Evolutionary conservation across 2,888 invertebrate species (phyloP).

Genomic region (Cryptophagus acutangulus): DNA sequence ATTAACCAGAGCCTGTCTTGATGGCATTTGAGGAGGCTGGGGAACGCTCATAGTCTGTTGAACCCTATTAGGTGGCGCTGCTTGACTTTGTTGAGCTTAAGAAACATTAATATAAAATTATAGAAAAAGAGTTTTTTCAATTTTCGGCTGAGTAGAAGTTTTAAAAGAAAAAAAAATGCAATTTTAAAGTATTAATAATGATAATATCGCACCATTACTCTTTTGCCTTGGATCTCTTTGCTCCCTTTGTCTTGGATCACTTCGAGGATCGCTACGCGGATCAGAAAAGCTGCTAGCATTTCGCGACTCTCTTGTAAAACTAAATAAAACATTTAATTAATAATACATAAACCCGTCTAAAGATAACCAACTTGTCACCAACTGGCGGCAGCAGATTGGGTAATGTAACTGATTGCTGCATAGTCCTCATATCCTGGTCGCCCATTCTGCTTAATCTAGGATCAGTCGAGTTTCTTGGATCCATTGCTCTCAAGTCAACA

Average conservation of each 20-base stretch:
- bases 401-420: constrained; percentile 40
- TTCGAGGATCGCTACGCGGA: constrained; percentile 53
- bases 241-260: constrained; percentile 57
- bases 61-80: constrained; percentile 25
- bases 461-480: constrained; percentile 48
- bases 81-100: no score
- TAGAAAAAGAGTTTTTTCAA: no score
- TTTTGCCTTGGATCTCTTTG: constrained; percentile 63
- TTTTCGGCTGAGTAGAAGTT: no score
- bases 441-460: constrained; percentile 51
- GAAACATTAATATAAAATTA: no score
- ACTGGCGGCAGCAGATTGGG: constrained; percentile 38
- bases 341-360: no score
- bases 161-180: constrained; percentile 15
- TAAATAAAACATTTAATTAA: constrained; percentile 30
- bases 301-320: constrained; percentile 38
- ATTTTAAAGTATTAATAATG: constrained; percentile 6
- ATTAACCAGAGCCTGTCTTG: constrained; percentile 39
- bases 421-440: constrained; percentile 75
- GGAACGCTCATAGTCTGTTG: constrained; percentile 31
- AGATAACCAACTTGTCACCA: constrained; percentile 47
- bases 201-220: constrained; percentile 31
- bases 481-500: constrained; percentile 55
- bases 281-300: constrained; percentile 43
- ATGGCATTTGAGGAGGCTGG: constrained; percentile 9